Percentiles rank a stretch among this genome's conserved stretches.
phyloP scores from a whole-genome alignment of 2,113 vertebrate genomes.

The Paradoxurus hermaphroditus region DNA sequence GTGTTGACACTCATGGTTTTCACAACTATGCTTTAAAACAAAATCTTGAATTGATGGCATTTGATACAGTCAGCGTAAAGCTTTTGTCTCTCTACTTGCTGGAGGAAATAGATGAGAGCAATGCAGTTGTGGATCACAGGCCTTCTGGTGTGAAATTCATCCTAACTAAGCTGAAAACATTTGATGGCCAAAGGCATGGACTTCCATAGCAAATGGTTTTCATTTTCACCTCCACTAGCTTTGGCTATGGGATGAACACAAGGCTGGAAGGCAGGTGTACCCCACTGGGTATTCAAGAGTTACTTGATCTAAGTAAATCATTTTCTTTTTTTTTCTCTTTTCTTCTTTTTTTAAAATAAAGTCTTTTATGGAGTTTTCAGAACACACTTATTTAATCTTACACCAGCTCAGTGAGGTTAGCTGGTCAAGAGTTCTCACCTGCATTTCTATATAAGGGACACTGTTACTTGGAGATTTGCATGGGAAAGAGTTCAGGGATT shows the following conservation, averaged over 20 bases:
- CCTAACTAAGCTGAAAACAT: not conserved
- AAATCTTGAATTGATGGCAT: not conserved
- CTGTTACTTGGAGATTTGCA: not conserved
- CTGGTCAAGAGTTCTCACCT: not conserved
- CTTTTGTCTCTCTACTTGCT: constrained; percentile 25
- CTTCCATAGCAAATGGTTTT: not conserved
- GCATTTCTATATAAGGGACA: not conserved
- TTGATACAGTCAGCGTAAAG: not conserved
- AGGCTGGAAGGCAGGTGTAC: not conserved
- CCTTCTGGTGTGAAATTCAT: not conserved
- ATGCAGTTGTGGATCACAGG: not conserved
- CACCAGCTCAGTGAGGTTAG: not conserved
- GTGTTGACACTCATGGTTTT: not conserved
- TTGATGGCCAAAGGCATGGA: not conserved
- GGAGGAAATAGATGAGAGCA: not conserved
- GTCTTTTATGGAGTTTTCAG: not conserved
- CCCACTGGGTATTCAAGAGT: not conserved
- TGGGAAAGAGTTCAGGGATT: not conserved
- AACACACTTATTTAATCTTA: not conserved
- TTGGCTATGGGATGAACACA: not conserved
- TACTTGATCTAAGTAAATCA: not conserved
- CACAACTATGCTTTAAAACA: not conserved
- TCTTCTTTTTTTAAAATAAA: not conserved
- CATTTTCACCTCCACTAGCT: constrained; percentile 10
- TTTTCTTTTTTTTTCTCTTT: not conserved